Conservation (phyloP, 2,797 vertebrate species). For the Sebastes glaucus region DNA sequence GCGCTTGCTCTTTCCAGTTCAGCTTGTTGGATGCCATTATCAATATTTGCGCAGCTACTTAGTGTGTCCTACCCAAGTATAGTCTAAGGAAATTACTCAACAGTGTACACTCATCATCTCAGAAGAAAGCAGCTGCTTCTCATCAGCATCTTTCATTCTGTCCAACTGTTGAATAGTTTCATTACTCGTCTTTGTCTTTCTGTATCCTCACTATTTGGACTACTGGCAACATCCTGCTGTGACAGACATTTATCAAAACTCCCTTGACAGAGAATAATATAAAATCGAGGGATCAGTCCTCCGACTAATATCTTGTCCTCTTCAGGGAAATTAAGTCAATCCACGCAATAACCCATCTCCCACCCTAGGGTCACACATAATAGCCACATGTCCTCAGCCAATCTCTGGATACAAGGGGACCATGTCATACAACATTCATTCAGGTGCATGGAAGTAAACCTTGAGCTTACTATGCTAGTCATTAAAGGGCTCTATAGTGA, state of each 20-base stretch:
- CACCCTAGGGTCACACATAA: conserved; percentile 25
- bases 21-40: background rate
- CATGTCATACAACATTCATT: conserved; percentile 23
- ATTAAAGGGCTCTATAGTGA: conserved; percentile 23
- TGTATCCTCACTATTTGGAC: background rate
- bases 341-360: conserved; percentile 38
- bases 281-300: background rate
- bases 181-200: background rate
- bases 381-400: conserved; percentile 1
- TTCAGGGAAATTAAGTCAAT: conserved; percentile 62
- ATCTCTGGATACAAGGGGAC: background rate
- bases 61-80: background rate
- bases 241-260: conserved; percentile 16
- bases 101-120: background rate
- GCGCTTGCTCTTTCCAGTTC: background rate
- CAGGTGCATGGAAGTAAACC: background rate
- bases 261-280: background rate
- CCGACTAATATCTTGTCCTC: conserved; percentile 45
- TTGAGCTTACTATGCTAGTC: background rate
- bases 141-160: background rate
- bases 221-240: background rate
- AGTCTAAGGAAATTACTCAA: background rate
- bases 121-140: conserved; percentile 16
- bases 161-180: background rate
- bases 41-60: background rate